Conservation (phyloP, 2,797 vertebrate genomes). For the Sarcophilus harrisii region DNA sequence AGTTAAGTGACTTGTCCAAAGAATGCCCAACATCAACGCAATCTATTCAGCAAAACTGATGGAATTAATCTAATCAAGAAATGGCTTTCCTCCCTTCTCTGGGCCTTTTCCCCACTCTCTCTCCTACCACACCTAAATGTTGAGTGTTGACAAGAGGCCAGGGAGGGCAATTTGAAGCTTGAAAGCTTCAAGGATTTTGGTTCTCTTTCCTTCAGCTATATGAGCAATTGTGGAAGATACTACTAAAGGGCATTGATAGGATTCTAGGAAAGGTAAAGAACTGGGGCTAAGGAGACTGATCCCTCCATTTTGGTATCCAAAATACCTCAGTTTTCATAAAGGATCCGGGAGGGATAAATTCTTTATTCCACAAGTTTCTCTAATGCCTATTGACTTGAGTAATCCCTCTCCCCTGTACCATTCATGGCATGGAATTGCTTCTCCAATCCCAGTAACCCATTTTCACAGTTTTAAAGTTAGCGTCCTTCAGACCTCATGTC, state of each 20-base stretch:
- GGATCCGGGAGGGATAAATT: no score
- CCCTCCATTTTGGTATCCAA: neutral
- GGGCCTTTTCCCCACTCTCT: neutral
- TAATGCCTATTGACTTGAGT: no score
- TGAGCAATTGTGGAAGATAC: constrained; percentile 3
- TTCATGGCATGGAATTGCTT: no score
- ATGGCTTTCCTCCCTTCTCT: neutral
- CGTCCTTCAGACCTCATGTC: no score
- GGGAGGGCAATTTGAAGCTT: neutral
- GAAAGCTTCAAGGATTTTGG: neutral
- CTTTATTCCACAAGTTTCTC: no score
- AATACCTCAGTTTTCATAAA: neutral
- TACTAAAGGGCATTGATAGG: neutral
- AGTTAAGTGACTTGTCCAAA: neutral
- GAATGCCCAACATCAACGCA: constrained; percentile 16
- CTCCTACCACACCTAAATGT: neutral
- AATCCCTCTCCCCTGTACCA: no score
- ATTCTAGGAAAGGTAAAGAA: constrained; percentile 16
- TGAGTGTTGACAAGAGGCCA: neutral
- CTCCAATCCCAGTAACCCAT: no score
- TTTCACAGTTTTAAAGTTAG: no score
- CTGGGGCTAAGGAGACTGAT: neutral
- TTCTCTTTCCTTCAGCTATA: neutral
- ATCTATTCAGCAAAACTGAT: neutral
- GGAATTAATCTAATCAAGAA: constrained; percentile 17